Evolutionary conservation across 2,888 invertebrate genomes (phyloP), one percentile per base, ranked within the genome.

Genomic region (Hyposoter dolosus): DNA sequence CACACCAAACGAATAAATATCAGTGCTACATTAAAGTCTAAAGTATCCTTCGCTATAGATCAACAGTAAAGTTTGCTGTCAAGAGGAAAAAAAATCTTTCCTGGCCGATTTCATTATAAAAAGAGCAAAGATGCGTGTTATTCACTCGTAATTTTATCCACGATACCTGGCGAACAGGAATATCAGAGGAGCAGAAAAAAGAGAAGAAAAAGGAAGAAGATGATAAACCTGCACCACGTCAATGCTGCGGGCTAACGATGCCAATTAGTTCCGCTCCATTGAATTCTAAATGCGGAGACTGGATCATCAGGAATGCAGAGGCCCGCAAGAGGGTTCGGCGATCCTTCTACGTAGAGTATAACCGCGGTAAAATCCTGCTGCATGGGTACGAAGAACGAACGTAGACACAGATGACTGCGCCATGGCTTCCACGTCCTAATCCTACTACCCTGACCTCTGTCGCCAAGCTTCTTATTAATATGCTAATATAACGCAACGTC

Each of bases 221-320:
- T 32, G 56, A 45, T 40, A 45, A 78, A 43, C 10, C 32, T 68
- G 17, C 28, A 68, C 28, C 28, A 28, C 43, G 28, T 45, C 35
- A 43, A 63, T n/a, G 32, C 53, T 63, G n/a, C 17, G 7, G 75
- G 68, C 84, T 88, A 90, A 89, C 89, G 89, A 89, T 87, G 79
- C 84, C 91, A 93, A 94, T 94, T 93, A 93, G 93, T 93, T 92
- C 88, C 93, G 93, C 93, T 93, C 91, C 92, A 93, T 93, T 91
- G 94, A 93, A 92, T 94, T 94, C 94, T 94, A 94, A 94, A 94
- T 93, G 93, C 92, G 94, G 93, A 94, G 93, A 92, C 92, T 92
- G 82, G 82, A 78, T 83, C 88, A 94, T 89, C 92, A 94, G 94
- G 94, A 90, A 89, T 91, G 86, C 92, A 94, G 92, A 90, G 88